Evolutionary conservation across 2,797 vertebrate species (phyloP).

Genomic region (Platalea minor): DNA sequence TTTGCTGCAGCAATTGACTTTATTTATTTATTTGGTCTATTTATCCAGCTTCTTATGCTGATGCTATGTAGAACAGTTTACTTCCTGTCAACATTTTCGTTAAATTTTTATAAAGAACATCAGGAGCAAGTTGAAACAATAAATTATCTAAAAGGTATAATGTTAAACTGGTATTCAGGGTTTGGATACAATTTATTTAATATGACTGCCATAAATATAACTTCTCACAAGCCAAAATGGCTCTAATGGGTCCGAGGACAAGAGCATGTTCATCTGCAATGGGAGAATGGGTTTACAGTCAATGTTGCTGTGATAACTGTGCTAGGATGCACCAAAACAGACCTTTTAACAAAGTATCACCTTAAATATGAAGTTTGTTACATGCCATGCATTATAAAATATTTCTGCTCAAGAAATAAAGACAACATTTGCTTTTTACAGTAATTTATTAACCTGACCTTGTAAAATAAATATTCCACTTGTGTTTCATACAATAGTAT

Average conservation of each 20-base stretch:
- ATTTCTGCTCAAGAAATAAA: neutral
- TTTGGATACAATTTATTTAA: slow-evolving; percentile 6
- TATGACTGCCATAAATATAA: neutral
- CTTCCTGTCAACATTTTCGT: neutral
- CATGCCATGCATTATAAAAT: neutral
- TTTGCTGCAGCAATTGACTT: neutral
- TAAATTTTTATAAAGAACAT: slow-evolving; percentile 35
- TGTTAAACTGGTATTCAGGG: slow-evolving; percentile 3
- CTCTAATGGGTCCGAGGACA: neutral
- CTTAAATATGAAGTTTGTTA: neutral
- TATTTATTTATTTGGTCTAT: slow-evolving; percentile 28
- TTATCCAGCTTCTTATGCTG: neutral
- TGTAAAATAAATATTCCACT: neutral
- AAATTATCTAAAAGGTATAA: slow-evolving; percentile 38
- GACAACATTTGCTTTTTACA: neutral
- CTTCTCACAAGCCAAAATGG: neutral
- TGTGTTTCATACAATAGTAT: neutral
- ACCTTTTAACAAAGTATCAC: neutral
- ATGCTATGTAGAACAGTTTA: neutral
- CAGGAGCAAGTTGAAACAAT: slow-evolving; percentile 7
- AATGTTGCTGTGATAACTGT: neutral
- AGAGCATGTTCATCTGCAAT: neutral
- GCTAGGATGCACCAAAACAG: neutral
- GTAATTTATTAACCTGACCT: neutral
- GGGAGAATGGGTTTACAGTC: neutral